Evolutionary conservation across 1,140 invertebrate species (phyloP).

Genomic region (Vanessa atalanta): DNA sequence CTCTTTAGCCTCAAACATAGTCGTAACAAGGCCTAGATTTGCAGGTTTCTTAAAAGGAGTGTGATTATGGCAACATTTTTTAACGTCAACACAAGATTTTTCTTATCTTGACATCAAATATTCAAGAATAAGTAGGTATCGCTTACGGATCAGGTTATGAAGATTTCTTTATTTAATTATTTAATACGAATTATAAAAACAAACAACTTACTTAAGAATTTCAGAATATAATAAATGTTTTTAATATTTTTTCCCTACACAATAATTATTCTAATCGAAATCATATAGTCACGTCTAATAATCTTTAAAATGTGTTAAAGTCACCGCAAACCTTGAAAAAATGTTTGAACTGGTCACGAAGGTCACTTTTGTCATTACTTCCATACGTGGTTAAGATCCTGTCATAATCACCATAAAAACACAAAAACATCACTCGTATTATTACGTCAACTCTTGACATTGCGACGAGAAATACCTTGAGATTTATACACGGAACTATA

Average conservation of each 20-base stretch:
- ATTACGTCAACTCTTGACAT: constrained; percentile 37
- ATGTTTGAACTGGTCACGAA: constrained; percentile 20
- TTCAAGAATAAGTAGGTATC: no score
- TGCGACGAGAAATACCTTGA: constrained; percentile 35
- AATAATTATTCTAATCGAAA: no score
- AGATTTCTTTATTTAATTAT: no score
- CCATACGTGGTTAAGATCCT: constrained; percentile 30
- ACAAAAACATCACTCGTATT: constrained; percentile 29
- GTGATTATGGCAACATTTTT: background rate
- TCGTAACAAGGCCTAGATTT: background rate
- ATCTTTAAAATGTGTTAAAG: background rate
- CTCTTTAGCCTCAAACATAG: constrained; percentile 9
- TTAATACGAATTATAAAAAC: no score
- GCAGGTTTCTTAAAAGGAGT: background rate
- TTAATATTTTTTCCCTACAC: no score
- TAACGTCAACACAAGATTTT: background rate
- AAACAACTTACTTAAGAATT: no score
- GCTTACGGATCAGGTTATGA: no score
- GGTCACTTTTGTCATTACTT: constrained; percentile 28
- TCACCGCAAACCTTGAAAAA: constrained; percentile 21
- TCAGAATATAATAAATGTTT: no score
- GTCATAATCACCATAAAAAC: constrained; percentile 23
- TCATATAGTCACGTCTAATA: no score
- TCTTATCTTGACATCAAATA: no score
- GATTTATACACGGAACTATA: constrained; percentile 32